phyloP scores from a whole-genome alignment of 2,888 invertebrate species.

The Andrena camellia region DNA sequence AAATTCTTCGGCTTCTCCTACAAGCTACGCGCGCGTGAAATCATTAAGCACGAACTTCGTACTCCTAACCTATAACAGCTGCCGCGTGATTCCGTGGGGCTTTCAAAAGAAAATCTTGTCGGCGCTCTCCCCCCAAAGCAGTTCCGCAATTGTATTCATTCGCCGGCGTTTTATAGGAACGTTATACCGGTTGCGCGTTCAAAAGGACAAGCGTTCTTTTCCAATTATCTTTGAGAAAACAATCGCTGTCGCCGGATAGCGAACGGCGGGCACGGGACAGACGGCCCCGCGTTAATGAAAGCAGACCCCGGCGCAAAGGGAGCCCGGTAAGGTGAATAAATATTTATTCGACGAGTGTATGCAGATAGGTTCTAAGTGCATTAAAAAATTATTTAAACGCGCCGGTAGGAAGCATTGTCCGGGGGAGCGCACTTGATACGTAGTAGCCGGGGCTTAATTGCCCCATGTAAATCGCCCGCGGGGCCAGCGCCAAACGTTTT shows the following conservation, averaged over 20 bases:
- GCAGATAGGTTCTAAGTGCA: conserved; percentile 23
- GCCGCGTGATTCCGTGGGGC: not conserved
- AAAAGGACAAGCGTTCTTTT: not conserved
- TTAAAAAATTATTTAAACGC: conserved; percentile 47
- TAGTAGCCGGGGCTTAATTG: conserved; percentile 45
- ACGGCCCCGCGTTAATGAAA: conserved; percentile 32
- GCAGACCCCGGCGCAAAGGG: conserved; percentile 10
- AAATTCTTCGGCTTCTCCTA: too few species aligned
- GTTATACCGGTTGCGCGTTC: not conserved
- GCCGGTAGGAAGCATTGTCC: conserved; percentile 26
- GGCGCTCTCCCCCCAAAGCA: not conserved
- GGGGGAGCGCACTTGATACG: conserved; percentile 2
- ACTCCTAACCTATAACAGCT: not conserved
- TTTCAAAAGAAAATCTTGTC: not conserved
- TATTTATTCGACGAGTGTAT: conserved; percentile 26
- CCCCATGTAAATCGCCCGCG: conserved; percentile 33
- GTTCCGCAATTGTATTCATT: not conserved
- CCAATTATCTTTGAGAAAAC: conserved; percentile 16
- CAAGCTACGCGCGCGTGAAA: not conserved
- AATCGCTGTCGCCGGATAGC: not conserved
- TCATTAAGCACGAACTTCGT: not conserved
- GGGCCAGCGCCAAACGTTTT: conserved; percentile 30
- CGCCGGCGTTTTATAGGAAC: not conserved
- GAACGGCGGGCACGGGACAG: not conserved
- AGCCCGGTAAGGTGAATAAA: conserved; percentile 31